Evolutionary conservation across 92 coral and sea anemone genomes (phyloP).

Genomic region (Metridium senile): DNA sequence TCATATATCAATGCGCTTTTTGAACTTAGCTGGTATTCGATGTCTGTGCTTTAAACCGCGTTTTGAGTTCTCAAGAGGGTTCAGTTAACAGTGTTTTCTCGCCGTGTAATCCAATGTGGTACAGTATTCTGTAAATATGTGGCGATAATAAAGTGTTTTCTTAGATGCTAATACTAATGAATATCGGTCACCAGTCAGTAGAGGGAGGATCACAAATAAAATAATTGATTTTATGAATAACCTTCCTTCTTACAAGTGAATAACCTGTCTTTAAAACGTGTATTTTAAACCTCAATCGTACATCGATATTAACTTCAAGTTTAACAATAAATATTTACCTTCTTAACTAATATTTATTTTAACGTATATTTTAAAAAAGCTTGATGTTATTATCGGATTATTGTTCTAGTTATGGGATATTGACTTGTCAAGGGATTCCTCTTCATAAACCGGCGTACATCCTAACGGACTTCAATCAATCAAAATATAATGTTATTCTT

Average conservation of each 20-base stretch:
- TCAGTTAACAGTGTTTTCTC: conserved; percentile 9
- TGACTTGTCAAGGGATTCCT: background rate
- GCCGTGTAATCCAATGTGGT: background rate
- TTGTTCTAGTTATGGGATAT: background rate
- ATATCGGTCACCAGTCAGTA: conserved; percentile 9
- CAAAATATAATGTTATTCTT: background rate
- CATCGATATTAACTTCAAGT: background rate
- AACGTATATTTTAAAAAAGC: conserved; percentile 14
- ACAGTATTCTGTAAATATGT: background rate
- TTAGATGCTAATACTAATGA: background rate
- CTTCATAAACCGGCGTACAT: background rate
- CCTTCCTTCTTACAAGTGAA: no score
- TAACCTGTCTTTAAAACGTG: no score
- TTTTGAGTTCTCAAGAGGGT: background rate
- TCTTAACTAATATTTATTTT: background rate
- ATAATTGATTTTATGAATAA: conserved; percentile 5
- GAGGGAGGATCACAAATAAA: conserved; percentile 7
- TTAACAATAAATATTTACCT: background rate
- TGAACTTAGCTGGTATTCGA: conserved; percentile 62
- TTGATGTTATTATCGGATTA: background rate
- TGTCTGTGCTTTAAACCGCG: no score
- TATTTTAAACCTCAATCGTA: background rate
- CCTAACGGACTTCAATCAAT: background rate
- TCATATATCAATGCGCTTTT: conserved; percentile 13
- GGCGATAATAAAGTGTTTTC: conserved; percentile 7